Evolutionary conservation across 2,888 invertebrate species (phyloP).

Genomic region (Apomyelois bistriatella): DNA sequence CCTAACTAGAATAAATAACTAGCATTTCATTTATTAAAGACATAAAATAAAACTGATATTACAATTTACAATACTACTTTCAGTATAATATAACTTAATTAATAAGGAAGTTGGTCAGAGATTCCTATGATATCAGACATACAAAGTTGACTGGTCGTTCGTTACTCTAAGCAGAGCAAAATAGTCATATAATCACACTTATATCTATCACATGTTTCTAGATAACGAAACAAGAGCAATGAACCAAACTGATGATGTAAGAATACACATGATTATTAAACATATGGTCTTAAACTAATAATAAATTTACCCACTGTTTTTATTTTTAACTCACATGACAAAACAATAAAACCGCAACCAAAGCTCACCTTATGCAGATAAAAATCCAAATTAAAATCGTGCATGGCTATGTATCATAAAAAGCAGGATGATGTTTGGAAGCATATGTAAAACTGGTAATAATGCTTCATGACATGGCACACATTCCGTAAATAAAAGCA

Average conservation of each 20-base stretch:
- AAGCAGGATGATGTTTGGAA: slow-evolving; percentile 30
- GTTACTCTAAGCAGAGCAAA: slow-evolving; percentile 33
- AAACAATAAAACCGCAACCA: background rate
- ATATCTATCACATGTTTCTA: slow-evolving; percentile 1
- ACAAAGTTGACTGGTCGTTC: slow-evolving; percentile 51
- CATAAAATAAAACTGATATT: background rate
- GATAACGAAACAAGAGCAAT: slow-evolving; percentile 12
- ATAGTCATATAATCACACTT: background rate
- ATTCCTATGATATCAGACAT: slow-evolving; percentile 29
- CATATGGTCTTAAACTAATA: background rate
- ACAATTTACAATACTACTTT: background rate
- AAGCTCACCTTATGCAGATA: slow-evolving; percentile 7
- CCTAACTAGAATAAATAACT: too few relatives aligned
- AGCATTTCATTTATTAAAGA: too few relatives aligned
- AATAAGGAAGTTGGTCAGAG: slow-evolving; percentile 7
- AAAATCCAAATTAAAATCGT: slow-evolving; percentile 3
- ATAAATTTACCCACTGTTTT: background rate
- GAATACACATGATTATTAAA: background rate
- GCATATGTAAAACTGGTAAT: slow-evolving; percentile 16
- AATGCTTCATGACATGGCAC: slow-evolving; percentile 17
- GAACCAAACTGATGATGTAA: slow-evolving; percentile 9
- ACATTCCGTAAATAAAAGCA: slow-evolving; percentile 42
- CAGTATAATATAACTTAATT: background rate
- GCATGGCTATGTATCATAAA: slow-evolving; percentile 21
- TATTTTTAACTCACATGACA: background rate